Evolutionary conservation across 2,113 vertebrate genomes (phyloP), one percentile per base, ranked within the genome.

Genomic region (Festucalex cinctus): DNA sequence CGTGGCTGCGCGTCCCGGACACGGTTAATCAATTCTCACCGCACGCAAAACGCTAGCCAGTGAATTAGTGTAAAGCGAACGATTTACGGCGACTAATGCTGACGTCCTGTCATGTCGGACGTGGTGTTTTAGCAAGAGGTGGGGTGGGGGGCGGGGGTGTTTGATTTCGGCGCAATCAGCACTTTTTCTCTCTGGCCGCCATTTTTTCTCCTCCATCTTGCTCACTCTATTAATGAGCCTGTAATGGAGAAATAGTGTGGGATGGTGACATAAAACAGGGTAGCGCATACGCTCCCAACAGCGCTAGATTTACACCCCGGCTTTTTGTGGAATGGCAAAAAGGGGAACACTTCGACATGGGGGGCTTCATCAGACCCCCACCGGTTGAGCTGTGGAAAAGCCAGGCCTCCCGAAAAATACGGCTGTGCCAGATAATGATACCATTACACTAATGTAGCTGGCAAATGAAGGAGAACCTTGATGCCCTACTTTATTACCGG

Each of bases 391-490:
- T 76, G 78, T 85, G 82, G 78, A 86, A 86, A 88, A 86, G 82
- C 83, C 79, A 71, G 67, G 74, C 65, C 81, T 70, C 66, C 54
- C 54, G 79, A 87, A 90, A 92, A 91, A 95, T 95, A 95, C 93
- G 93, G 92, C 92, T 92, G 92, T 91, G 92, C 94, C 92, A 94
- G 95, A 94, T 97, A 97, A 95, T 94, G 94, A 94, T 91, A 92
- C 95, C 94, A 97, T 97, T 96, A 95, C 94, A 93, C 93, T 96
- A 98, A 97, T 96, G 95, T 95, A 94, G 92, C 92, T 78, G 2
- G 93, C 93, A 96, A 96, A 97, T 96, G 95, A 98, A 97, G 94
- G 94, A 93, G 94, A 95, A 94, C 93, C 84, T 87, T 93, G 94
- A 94, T 95, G 94, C 92, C 90, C 87, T 92, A 87, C 92, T 95